Percentiles rank a stretch among this genome's conserved stretches.
Evolutionary conservation across 1,140 invertebrate genomes (phyloP).

Genomic region (Thalassaphorura encarpata): DNA sequence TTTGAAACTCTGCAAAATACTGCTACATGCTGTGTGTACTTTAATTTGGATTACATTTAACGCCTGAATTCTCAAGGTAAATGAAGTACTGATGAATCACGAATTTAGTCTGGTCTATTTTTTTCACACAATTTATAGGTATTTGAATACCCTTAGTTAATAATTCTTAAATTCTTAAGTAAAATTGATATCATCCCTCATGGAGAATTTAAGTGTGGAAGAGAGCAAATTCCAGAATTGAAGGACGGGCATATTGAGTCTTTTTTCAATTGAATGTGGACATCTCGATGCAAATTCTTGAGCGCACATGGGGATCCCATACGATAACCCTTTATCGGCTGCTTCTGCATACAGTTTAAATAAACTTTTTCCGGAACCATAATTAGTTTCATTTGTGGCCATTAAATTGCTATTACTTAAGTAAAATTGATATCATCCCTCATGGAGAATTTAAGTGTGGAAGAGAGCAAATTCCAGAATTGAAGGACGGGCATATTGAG

Average conservation of each 20-base stretch:
- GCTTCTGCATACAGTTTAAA: slow-evolving; percentile 15
- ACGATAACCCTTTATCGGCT: slow-evolving; percentile 17
- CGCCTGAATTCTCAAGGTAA: too few species aligned
- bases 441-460: slow-evolving; percentile 11
- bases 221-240: slow-evolving; percentile 25
- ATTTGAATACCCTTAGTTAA: too few species aligned
- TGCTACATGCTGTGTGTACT: too few species aligned
- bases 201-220: slow-evolving; percentile 8
- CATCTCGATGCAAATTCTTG: slow-evolving; percentile 15
- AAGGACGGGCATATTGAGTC: slow-evolving; percentile 27
- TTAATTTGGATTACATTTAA: too few species aligned
- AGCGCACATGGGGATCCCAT: slow-evolving; percentile 15
- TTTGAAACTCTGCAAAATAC: too few species aligned
- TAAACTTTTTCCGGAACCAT: too few species aligned
- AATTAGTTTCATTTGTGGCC: too few species aligned
- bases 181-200: slow-evolving; percentile 21
- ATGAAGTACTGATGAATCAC: too few species aligned
- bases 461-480: slow-evolving; percentile 25
- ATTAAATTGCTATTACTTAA: too few species aligned
- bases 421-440: slow-evolving; percentile 21
- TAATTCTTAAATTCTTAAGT: too few species aligned
- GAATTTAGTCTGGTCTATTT: too few species aligned
- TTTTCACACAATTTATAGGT: too few species aligned
- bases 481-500: slow-evolving; percentile 27
- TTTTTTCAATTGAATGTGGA: slow-evolving; percentile 18